phyloP scores from a whole-genome alignment of 2,797 vertebrate genomes.

The Artibeus lituratus region DNA sequence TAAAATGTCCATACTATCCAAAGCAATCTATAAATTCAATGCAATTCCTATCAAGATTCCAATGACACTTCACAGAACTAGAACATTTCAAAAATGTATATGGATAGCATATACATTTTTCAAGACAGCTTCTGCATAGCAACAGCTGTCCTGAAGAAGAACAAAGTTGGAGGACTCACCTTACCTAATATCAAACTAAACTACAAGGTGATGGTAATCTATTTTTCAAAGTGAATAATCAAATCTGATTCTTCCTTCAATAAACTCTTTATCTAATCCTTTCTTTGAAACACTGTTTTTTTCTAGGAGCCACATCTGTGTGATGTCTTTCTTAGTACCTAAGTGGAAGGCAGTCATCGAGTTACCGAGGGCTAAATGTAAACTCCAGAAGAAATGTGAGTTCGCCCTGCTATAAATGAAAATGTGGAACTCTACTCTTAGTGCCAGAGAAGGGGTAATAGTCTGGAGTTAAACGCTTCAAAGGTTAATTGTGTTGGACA shows the following conservation, averaged over 20 bases:
- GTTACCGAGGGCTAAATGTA: neutral
- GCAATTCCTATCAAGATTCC: too few species aligned
- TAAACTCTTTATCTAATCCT: neutral
- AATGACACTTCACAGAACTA: too few species aligned
- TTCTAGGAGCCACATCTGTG: neutral
- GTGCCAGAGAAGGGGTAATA: neutral
- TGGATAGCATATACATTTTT: too few species aligned
- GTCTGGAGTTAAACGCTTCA: neutral
- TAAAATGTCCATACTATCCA: too few species aligned
- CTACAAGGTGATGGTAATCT: too few species aligned
- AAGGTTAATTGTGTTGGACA: neutral
- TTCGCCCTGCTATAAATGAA: neutral
- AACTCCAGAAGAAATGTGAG: neutral
- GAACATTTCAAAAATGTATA: too few species aligned
- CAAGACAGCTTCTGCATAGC: too few species aligned
- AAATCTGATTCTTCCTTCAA: neutral
- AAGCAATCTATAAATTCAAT: too few species aligned
- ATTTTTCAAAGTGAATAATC: neutral
- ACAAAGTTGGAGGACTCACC: too few species aligned
- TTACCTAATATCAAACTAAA: too few species aligned
- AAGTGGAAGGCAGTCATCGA: neutral
- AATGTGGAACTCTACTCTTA: neutral
- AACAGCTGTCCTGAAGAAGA: too few species aligned
- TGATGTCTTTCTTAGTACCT: neutral
- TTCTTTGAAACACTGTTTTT: neutral